Conservation (phyloP, 2,797 vertebrate species). For the Amazonetta brasiliensis region DNA sequence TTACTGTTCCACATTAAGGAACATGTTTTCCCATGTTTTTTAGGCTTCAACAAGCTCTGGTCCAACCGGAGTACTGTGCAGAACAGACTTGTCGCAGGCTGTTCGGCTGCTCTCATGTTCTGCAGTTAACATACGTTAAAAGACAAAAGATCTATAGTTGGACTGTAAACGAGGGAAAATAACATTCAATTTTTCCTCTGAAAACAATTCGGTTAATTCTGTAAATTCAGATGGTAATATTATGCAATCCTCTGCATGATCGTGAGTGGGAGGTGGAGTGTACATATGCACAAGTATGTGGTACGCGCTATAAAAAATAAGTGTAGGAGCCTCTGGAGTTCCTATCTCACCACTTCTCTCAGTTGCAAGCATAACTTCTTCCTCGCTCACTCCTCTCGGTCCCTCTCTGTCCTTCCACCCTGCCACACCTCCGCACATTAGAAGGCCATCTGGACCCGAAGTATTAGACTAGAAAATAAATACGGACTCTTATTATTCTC, state of each 20-base stretch:
- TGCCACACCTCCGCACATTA: rapidly evolving
- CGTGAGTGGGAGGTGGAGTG: not conserved
- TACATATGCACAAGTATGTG: not conserved
- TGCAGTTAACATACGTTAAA: not conserved
- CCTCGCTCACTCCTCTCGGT: not conserved
- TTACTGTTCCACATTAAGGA: not conserved
- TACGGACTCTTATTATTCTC: not conserved
- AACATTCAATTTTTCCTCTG: not conserved
- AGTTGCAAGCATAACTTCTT: not conserved
- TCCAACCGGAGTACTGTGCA: not conserved
- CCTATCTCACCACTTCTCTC: not conserved
- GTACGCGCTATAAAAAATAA: not conserved
- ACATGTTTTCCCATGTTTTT: not conserved
- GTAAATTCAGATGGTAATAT: slow-evolving; percentile 3
- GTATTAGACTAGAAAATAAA: not conserved
- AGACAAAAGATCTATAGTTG: not conserved
- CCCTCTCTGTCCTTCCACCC: not conserved
- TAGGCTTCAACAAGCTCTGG: not conserved
- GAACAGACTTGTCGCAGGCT: not conserved
- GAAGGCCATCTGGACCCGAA: not conserved
- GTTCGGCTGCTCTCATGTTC: not conserved
- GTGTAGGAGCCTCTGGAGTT: slow-evolving; percentile 7
- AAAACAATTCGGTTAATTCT: slow-evolving; percentile 1
- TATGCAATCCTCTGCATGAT: not conserved
- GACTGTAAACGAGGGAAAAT: not conserved